phyloP scores from a whole-genome alignment of 2,888 invertebrate species.

The Xestia ashworthii region DNA sequence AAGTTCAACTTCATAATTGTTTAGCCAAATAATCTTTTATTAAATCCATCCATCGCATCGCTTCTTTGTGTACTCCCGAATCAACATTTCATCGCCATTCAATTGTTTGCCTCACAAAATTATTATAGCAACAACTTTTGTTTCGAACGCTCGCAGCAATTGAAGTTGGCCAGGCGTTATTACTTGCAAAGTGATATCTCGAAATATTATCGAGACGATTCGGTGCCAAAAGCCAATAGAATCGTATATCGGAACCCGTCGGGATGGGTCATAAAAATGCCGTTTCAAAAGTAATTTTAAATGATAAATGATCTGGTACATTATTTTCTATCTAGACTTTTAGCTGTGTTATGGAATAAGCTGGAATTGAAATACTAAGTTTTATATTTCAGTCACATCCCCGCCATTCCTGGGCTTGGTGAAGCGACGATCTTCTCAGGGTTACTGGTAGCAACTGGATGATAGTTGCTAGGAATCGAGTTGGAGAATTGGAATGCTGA shows the following conservation, averaged over 20 bases:
- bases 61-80: not conserved
- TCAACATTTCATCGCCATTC: not conserved
- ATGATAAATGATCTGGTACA: slow-evolving; percentile 45
- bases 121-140: slow-evolving; percentile 33
- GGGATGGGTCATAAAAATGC: slow-evolving; percentile 51
- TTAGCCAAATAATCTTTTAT: too few relatives aligned
- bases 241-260: slow-evolving; percentile 40
- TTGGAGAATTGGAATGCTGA: too few relatives aligned
- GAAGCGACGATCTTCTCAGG: too few relatives aligned
- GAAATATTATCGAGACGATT: slow-evolving; percentile 28
- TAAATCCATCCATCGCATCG: not conserved
- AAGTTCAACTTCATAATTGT: not conserved
- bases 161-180: slow-evolving; percentile 47
- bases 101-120: slow-evolving; percentile 35
- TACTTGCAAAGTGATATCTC: slow-evolving; percentile 28
- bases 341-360: not conserved
- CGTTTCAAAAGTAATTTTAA: slow-evolving; percentile 53
- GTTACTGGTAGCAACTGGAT: too few relatives aligned
- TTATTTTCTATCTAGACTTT: slow-evolving; percentile 31
- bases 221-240: slow-evolving; percentile 57
- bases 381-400: not conserved
- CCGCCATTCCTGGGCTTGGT: not conserved
- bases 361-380: slow-evolving; percentile 2
- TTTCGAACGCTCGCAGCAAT: slow-evolving; percentile 27
- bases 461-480: too few relatives aligned